A percentile compares a stretch with the other conserved stretches of the same genome.
Evolutionary conservation across 2,113 vertebrate species (phyloP).

Genomic region (Phylloscopus whistleri): DNA sequence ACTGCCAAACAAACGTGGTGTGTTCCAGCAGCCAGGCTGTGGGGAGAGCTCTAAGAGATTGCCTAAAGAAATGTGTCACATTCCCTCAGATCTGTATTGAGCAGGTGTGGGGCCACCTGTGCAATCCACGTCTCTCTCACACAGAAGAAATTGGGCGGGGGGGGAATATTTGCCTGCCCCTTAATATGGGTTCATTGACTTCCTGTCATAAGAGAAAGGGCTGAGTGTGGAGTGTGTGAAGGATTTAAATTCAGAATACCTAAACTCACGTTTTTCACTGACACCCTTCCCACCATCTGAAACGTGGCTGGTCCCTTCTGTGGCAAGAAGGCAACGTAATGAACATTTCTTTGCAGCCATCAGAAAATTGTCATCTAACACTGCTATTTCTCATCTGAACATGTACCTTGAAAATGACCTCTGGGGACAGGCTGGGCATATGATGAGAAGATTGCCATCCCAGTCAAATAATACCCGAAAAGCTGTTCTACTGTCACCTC

Average conservation of each 20-base stretch:
- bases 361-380: neutral
- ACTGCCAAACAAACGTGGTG: neutral
- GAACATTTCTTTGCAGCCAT: slow-evolving; percentile 7
- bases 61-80: neutral
- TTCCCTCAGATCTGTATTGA: neutral
- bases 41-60: neutral
- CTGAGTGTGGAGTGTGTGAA: neutral
- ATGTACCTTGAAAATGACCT: slow-evolving; percentile 7
- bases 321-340: neutral
- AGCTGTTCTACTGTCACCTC: neutral
- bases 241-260: neutral
- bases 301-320: neutral
- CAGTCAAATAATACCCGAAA: slow-evolving; percentile 3
- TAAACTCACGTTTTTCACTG: neutral
- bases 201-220: neutral
- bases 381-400: neutral
- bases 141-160: neutral
- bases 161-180: neutral
- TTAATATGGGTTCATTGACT: neutral
- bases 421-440: slow-evolving; percentile 3
- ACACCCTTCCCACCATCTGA: neutral
- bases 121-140: neutral
- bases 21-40: neutral
- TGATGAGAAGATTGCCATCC: slow-evolving; percentile 33
- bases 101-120: neutral